Base-by-base conservation (phyloP, 2,113 vertebrate species). In the Scomber colias region DNA sequence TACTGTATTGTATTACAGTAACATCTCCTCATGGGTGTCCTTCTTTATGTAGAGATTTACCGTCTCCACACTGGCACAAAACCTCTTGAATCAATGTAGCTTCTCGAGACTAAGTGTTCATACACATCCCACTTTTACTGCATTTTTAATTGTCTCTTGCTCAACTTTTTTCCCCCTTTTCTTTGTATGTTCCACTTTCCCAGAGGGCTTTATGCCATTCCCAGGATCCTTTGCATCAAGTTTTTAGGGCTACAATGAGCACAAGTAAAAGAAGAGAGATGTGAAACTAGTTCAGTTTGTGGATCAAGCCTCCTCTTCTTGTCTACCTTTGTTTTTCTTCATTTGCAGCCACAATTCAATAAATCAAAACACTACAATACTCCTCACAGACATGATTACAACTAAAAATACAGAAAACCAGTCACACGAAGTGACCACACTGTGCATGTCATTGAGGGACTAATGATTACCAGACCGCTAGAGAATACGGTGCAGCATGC, bases 61-160 rank as follows among this genome's bases (percentile, higher is more conserved):
- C 57, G 76, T 55, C 80, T 70, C 60, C 31, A 50, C 59, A 51
- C 48, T 77, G 19, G 11, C 65, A 79, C 48, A 62, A 72, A 85
- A 64, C 49, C 21, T 56, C 55, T 77, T 19, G 3, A 83, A 84
- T 79, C 84, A 74, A 68, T 50, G 59, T 63, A 77, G 27, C 44
- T 77, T 61, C 48, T 24, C 51, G 48, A 83, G 51, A 79, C 49
- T 60, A 40, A 54, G 60, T 82, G 53, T 4, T 27, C 64, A 57
- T 48, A 56, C 67, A 66, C 68, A 73, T 66, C 40, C 61, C 4
- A 59, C 50, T 82, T 81, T 75, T 65, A 30, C 59, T 86, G 71
- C 71, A 87, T 88, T 90, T 88, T 87, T 89, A 86, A 89, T 86
- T 80, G 66, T 72, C 67, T 83, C 67, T 46, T 30, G 35, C 57